phyloP scores from a whole-genome alignment of 1,140 invertebrate species.

The Sweltsa coloradensis region DNA sequence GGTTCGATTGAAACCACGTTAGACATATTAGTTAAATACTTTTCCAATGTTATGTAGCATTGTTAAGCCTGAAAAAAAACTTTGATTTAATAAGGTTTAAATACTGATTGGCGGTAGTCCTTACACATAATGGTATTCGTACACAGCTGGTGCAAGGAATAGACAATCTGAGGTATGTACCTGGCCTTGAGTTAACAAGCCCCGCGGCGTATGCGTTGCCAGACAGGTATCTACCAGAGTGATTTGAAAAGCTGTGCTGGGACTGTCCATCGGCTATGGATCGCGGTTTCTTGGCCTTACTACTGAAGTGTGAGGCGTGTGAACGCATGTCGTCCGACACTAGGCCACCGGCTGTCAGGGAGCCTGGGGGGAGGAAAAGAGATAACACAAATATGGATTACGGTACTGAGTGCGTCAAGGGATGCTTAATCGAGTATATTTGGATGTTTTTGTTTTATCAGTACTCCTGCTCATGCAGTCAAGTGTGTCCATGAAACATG shows the following conservation, averaged over 20 bases:
- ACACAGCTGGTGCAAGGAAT: slow-evolving; percentile 4
- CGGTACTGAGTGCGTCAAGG: no score
- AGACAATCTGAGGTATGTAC: slow-evolving; percentile 38
- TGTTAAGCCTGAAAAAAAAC: no score
- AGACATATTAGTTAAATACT: no score
- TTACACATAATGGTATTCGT: neutral
- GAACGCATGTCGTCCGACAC: slow-evolving; percentile 51
- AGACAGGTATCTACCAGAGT: slow-evolving; percentile 58
- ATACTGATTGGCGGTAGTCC: neutral
- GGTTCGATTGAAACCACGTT: no score
- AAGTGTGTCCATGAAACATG: no score
- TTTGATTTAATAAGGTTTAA: neutral
- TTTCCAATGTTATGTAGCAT: no score
- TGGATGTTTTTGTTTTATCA: no score
- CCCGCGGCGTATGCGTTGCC: slow-evolving; percentile 57
- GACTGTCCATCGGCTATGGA: slow-evolving; percentile 75
- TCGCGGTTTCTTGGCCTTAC: slow-evolving; percentile 29
- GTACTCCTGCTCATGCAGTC: no score
- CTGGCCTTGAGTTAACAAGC: slow-evolving; percentile 63
- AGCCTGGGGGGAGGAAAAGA: slow-evolving; percentile 35
- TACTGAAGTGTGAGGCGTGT: slow-evolving; percentile 37
- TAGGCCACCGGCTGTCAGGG: slow-evolving; percentile 43
- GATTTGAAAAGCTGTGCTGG: slow-evolving; percentile 71
- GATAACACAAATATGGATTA: no score
- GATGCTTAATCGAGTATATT: no score